Base-by-base conservation (phyloP, 2,797 vertebrate genomes). In the Malurus leucopterus region DNA sequence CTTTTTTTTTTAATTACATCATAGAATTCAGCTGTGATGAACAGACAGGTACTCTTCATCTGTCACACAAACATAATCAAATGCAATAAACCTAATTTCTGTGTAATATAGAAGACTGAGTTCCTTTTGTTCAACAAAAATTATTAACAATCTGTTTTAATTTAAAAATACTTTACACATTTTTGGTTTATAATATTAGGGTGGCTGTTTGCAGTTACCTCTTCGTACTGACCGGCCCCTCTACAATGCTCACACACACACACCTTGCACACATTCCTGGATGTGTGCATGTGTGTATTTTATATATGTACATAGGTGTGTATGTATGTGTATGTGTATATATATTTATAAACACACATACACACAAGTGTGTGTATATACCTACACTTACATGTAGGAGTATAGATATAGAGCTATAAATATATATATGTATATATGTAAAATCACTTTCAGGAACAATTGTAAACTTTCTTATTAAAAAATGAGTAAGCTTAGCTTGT, bases 41-140 rank as follows among this genome's bases (percentile, higher is more conserved):
- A 74, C 65, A 88, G 92, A 77, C 77, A 95, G 80, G 61, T 78
- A 75, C 53, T 90, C 91, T 77, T 95, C 86, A 86, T 88, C 78
- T 79, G 83, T 91, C 93, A 91, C 55, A 57, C 50, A 83, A 94
- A 84, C 88, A 95, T 92, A 92, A 95, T 92, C 93, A 91, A 94
- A 95, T 87, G 93, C 95, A 96, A 96, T 96, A 96, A 96, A 95
- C 64, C 84, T 94, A 67, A 94, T 94, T 94, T 95, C 83, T 95
- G 38, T 67, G 83, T 93, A 90, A 95, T 82, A 43, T 67, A 84
- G 83, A 90, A 94, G 87, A 91, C 85, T 93, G 73, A 88, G 93
- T 80, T 91, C 61, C 32, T 93, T 95, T 94, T 93, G 71, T 95
- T 93, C 50, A 67, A 63, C 41, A 32, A 36, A 90, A 94, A 88